Base-by-base conservation (phyloP, 1,140 invertebrate species). In the Doryteuthis pealeii region DNA sequence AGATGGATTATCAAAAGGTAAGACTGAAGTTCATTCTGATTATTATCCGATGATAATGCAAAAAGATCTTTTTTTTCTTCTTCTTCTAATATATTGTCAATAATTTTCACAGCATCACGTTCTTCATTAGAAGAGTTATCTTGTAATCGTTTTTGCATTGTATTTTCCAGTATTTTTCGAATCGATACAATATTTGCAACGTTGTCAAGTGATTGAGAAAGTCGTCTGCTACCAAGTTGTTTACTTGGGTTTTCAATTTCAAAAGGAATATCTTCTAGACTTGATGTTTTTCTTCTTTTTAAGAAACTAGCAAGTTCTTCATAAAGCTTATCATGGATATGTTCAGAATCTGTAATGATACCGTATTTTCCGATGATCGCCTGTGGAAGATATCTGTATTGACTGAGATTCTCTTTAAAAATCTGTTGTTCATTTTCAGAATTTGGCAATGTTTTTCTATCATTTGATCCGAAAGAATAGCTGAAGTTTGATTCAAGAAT, bases 141-240 rank as follows among this genome's bases (percentile, higher is more conserved):
- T 26, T 68, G 12, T 33, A 68, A 68, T 30, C 66, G 28, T 31
- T 68, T 68, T 33, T 32, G 32, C 66, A 68, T 68, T 68, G 66
- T 68, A 18, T 33, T 68, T 30, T 68, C 66, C 66, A 68, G 66
- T 26, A 68, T 33, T 31, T 68, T 68, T 18, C 66, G 66, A 33
- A 68, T 68, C 8, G 66, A 22, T 6, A 26, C 2, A 8, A 68
- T 68, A 33, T 68, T 30, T 30, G 66, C 28, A 26, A 68, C 30
- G 22, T 68, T 68, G 28, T 68, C 66, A 18, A 68, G 66, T 30
- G 66, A 68, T 26, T 68, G 22, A 33, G 66, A 68, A 68, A 68
- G 32, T 33, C 66, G 22, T 33, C 66, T 68, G 31, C 26, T 33
- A 22, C 22, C 18, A 10, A 68, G 28, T 22, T 14, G 26, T 26